These are phyloP conservation scores for Tragulus kanchil DNA, from an alignment of 2,113 vertebrate genomes.

Conservation along the genomic window DNA sequence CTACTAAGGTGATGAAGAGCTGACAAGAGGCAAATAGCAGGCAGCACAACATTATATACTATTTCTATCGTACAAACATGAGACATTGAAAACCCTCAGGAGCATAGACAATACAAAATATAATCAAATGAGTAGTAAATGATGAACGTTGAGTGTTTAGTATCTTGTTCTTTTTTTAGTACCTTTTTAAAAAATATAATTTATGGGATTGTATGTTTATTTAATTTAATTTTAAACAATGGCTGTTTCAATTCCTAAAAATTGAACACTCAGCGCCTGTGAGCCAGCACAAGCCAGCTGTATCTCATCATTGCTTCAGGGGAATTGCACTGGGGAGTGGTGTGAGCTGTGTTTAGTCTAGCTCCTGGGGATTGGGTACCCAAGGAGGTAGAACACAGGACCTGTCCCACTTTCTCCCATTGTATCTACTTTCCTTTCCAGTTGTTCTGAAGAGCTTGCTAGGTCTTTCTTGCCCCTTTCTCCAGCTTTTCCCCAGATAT, in stretches of 20 bases:
- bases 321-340: background rate
- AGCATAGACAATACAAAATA: background rate
- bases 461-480: background rate
- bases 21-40: background rate
- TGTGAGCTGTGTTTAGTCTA: background rate
- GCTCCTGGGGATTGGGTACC: background rate
- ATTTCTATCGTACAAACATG: background rate
- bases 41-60: no score
- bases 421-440: background rate
- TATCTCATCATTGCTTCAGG: background rate
- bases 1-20: background rate
- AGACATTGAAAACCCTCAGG: background rate
- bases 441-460: background rate
- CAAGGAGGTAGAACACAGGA: background rate
- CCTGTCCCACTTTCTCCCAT: background rate
- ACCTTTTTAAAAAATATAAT: background rate
- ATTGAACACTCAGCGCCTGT: background rate
- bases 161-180: background rate
- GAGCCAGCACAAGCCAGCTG: background rate
- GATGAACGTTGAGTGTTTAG: background rate
- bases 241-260: background rate
- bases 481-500: background rate
- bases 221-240: constrained; percentile 44
- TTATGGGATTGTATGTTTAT: background rate
- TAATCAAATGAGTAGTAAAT: background rate